Base-by-base conservation (phyloP, 1,140 invertebrate species). In the Pseudachorutes palmiensis region DNA sequence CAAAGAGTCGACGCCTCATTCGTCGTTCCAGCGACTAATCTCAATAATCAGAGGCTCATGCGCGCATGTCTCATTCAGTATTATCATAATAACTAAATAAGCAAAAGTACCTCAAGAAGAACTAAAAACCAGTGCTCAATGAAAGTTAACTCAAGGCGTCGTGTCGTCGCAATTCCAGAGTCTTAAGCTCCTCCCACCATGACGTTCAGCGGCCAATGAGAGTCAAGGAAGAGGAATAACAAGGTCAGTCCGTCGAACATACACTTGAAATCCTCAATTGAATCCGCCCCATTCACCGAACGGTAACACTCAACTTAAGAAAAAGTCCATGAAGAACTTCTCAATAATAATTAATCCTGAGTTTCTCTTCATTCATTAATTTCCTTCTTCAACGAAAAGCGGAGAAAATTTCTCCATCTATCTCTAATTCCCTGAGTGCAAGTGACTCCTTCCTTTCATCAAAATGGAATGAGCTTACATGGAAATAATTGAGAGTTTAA, bases 1-100 rank as follows among this genome's bases (percentile, higher is more conserved):
- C 87, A 75, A 87, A 88, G 77, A 83, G 84, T 65, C 81, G 85
- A 69, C 81, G 41, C 31, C 5, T 70, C 1, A 60, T 69, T 29
- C 58, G 60, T 48, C 68, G 70, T 49, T 69, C 70, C 33, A 60
- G 66, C 45, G 71, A 73, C 55, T 73, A 59, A 70, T 51, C 31
- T 12, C 12, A 14, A 55, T 9, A 14, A 26, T 14, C 51, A 55
- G 24, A 16, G 51, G 51, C 24, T 12, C 9, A 45, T 45, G 9
- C 9, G 36, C 36, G 36, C 51, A 55, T 55, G 5, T 55, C 51
- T 19, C 12, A 12, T 14, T 26, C 51, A 55, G 51, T 55, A 55
- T 55, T 55, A 55, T 19, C 5, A 5, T 22, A 55, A 24, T n/a
- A n/a, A n/a, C n/a, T n/a, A n/a, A n/a, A n/a, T n/a, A n/a, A n/a